Percentiles rank a stretch among this genome's conserved stretches.
Evolutionary conservation across 2,888 invertebrate genomes (phyloP).

Genomic region (Drosophila leonis): DNA sequence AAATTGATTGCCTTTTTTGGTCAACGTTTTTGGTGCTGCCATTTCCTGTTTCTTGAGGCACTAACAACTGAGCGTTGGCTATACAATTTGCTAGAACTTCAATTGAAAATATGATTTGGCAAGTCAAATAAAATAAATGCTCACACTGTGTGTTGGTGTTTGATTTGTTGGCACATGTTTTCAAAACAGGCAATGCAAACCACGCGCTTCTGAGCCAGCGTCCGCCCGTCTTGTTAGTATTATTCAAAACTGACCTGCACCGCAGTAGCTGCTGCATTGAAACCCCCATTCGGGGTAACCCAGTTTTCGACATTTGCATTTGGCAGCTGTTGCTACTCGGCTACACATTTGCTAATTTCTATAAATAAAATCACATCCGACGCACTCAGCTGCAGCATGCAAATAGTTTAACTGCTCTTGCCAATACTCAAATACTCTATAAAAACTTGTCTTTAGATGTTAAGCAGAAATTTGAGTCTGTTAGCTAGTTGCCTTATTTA

Average conservation of each 20-base stretch:
- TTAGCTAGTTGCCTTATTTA: not conserved
- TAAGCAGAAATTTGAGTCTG: not conserved
- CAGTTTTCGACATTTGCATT: slow-evolving; percentile 57
- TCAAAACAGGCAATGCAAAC: slow-evolving; percentile 20
- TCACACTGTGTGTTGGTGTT: slow-evolving; percentile 47
- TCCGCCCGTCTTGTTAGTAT: slow-evolving; percentile 46
- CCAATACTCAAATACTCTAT: slow-evolving; percentile 1
- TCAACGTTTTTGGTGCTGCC: slow-evolving; percentile 60
- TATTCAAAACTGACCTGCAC: slow-evolving; percentile 40
- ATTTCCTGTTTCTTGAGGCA: slow-evolving; percentile 61
- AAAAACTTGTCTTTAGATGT: not conserved
- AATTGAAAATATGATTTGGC: slow-evolving; percentile 47
- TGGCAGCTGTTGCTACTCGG: slow-evolving; percentile 64
- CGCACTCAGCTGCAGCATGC: slow-evolving; percentile 45
- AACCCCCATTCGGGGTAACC: slow-evolving; percentile 64
- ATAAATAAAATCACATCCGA: slow-evolving; percentile 63
- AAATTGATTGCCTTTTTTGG: slow-evolving; percentile 72
- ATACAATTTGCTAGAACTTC: slow-evolving; percentile 60
- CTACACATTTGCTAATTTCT: slow-evolving; percentile 62
- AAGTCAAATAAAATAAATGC: slow-evolving; percentile 18
- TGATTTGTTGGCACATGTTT: slow-evolving; percentile 36
- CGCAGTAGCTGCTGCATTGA: slow-evolving; percentile 28
- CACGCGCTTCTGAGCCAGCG: slow-evolving; percentile 8
- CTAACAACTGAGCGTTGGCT: slow-evolving; percentile 35
- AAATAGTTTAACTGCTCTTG: slow-evolving; percentile 26